Percentiles rank a stretch among this genome's conserved stretches.
These are phyloP conservation scores for Drosophila tani DNA, from an alignment of 1,140 invertebrate genomes.

Conservation along the genomic window DNA sequence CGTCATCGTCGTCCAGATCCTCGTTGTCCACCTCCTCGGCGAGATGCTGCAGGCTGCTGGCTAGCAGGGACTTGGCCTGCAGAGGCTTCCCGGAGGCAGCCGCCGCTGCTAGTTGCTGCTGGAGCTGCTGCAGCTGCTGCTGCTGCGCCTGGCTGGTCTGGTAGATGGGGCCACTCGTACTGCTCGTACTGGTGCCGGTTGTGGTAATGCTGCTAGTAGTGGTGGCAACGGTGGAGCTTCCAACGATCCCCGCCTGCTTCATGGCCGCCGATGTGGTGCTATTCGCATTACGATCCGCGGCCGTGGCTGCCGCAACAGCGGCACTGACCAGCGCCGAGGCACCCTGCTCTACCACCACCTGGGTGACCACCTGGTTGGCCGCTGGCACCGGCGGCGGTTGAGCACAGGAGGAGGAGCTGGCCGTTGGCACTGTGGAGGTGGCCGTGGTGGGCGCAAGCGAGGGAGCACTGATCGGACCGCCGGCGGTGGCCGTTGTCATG, in stretches of 20 bases:
- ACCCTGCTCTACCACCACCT: constrained; percentile 31
- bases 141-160: constrained; percentile 76
- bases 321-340: constrained; percentile 59
- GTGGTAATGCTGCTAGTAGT: constrained; percentile 7
- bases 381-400: constrained; percentile 18
- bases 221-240: background rate
- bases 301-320: constrained; percentile 67
- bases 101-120: constrained; percentile 69
- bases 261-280: constrained; percentile 67
- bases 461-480: constrained; percentile 74
- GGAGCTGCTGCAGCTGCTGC: constrained; percentile 72
- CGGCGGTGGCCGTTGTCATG: constrained; percentile 86
- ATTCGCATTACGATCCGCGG: constrained; percentile 63
- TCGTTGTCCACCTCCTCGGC: constrained; percentile 82
- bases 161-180: constrained; percentile 65
- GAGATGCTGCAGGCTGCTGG: constrained; percentile 77
- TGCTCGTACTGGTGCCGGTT: constrained; percentile 25
- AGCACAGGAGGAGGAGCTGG: constrained; percentile 22
- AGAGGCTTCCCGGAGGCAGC: constrained; percentile 69
- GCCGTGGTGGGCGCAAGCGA: constrained; percentile 70
- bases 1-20: constrained; percentile 75
- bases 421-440: constrained; percentile 53
- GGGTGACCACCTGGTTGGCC: constrained; percentile 42
- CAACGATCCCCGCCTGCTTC: constrained; percentile 29
- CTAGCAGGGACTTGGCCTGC: constrained; percentile 73